These are phyloP conservation scores for Pterocles burchelli DNA, from an alignment of 2,113 vertebrate genomes.

Conservation along the genomic window DNA sequence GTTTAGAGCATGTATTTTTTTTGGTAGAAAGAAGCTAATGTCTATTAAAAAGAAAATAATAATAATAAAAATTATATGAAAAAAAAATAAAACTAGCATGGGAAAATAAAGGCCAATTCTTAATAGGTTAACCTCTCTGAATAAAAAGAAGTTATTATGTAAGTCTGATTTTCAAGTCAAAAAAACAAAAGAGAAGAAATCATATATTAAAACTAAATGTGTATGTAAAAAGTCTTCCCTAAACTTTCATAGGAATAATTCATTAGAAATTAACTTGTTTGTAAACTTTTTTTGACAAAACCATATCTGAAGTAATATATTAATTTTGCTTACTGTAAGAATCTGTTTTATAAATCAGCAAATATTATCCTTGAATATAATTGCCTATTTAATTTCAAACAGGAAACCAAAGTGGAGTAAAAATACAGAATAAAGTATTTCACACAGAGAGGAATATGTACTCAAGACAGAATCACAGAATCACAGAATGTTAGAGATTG, in stretches of 20 bases:
- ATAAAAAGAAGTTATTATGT: not conserved
- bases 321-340: not conserved
- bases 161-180: not conserved
- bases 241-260: not conserved
- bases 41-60: not conserved
- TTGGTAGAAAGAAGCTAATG: not conserved
- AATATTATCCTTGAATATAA: not conserved
- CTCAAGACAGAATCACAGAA: no score
- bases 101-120: not conserved
- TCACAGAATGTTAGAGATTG: no score
- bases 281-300: not conserved
- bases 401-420: conserved; percentile 53
- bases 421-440: conserved; percentile 29
- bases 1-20: not conserved
- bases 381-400: conserved; percentile 35
- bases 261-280: not conserved
- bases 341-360: not conserved
- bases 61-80: not conserved
- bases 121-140: not conserved
- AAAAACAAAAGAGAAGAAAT: not conserved
- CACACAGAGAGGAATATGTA: not conserved
- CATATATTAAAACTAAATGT: not conserved
- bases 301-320: not conserved
- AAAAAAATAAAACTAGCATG: not conserved
- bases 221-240: not conserved